These are phyloP conservation scores for Agelaius phoeniceus DNA, from an alignment of 2,113 vertebrate species.

Conservation along the genomic window DNA sequence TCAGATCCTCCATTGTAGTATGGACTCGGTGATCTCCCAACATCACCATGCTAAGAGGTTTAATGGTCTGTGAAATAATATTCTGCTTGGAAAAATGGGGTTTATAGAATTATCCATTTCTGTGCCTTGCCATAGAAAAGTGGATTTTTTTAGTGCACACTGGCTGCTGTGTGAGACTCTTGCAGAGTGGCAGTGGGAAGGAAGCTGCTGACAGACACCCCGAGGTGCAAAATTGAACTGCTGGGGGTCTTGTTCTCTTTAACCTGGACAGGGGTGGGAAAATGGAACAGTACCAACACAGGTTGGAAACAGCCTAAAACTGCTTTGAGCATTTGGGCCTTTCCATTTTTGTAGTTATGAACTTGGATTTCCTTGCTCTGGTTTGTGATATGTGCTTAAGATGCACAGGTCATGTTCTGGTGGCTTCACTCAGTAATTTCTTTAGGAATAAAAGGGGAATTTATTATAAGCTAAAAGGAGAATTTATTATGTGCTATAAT, in stretches of 20 bases:
- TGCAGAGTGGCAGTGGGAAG: neutral
- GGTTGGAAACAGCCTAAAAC: neutral
- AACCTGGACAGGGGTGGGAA: neutral
- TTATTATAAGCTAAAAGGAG: neutral
- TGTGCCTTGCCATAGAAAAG: neutral
- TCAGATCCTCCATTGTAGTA: neutral
- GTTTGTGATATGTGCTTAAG: neutral
- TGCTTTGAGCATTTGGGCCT: neutral
- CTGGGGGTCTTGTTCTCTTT: neutral
- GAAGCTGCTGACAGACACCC: neutral
- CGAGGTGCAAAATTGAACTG: neutral
- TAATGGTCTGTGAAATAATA: neutral
- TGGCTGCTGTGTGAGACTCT: rapidly evolving
- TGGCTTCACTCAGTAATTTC: neutral
- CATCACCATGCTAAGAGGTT: neutral
- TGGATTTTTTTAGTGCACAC: neutral
- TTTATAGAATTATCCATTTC: neutral
- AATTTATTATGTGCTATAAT: neutral
- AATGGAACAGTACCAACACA: neutral
- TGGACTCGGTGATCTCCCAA: neutral
- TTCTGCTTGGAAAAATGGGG: neutral
- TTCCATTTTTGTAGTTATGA: rapidly evolving
- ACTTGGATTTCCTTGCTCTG: neutral
- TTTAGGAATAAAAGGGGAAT: neutral
- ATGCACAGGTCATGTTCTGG: neutral